These are phyloP conservation scores for Drosophila mulleri DNA, from an alignment of 2,888 invertebrate species.

Conservation along the genomic window DNA sequence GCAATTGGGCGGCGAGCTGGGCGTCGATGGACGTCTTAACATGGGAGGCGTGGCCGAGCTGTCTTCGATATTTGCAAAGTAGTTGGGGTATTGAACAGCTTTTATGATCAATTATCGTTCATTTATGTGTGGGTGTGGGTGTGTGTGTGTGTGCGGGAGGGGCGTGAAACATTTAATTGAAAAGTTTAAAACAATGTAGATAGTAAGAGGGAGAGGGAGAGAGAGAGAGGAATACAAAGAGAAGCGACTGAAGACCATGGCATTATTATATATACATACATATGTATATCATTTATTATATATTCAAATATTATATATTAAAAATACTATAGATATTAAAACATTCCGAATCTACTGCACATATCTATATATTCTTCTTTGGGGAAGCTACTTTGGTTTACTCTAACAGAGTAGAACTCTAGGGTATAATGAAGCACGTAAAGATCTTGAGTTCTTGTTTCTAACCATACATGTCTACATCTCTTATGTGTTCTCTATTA, in stretches of 20 bases:
- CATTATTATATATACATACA: too few species aligned
- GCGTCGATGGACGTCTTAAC: neutral
- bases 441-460: neutral
- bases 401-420: neutral
- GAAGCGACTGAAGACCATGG: too few species aligned
- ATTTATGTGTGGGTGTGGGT: too few species aligned
- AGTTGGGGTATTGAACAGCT: slow-evolving; percentile 18
- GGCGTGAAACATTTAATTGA: neutral
- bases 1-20: slow-evolving; percentile 3
- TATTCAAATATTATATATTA: too few species aligned
- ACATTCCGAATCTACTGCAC: too few species aligned
- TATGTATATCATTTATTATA: too few species aligned
- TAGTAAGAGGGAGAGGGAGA: neutral
- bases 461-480: neutral
- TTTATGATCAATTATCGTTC: slow-evolving; percentile 31
- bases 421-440: neutral
- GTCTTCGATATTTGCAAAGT: slow-evolving; percentile 17
- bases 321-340: too few species aligned
- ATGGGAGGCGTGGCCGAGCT: neutral
- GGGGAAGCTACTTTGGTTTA: neutral
- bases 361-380: neutral
- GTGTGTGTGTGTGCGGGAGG: neutral
- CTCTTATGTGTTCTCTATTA: too few species aligned
- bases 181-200: neutral
- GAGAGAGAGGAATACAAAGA: too few species aligned